A percentile compares a stretch with the other conserved stretches of the same genome.
phyloP scores from a whole-genome alignment of 2,797 vertebrate species.

The Taenioides sp. region DNA sequence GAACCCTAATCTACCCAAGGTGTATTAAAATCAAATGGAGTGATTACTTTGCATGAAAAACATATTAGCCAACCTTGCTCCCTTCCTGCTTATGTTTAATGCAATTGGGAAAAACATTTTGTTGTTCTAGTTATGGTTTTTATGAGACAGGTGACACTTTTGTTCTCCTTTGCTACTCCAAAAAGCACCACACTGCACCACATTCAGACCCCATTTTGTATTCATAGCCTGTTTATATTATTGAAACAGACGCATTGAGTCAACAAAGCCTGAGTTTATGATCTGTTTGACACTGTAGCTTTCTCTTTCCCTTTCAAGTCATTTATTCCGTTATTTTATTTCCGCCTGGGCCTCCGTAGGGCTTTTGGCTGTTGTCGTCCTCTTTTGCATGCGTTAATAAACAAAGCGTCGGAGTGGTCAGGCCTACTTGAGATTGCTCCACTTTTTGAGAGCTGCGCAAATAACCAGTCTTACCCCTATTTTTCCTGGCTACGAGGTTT shows the following conservation, averaged over 20 bases:
- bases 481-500: slow-evolving; percentile 61
- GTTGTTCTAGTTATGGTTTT: not conserved
- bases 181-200: not conserved
- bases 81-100: no score
- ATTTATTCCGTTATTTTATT: slow-evolving; percentile 25
- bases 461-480: slow-evolving; percentile 40
- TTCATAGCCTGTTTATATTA: slow-evolving; percentile 16
- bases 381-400: slow-evolving; percentile 73
- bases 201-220: not conserved
- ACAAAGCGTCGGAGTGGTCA: slow-evolving; percentile 68
- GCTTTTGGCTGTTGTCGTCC: slow-evolving; percentile 52
- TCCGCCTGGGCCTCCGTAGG: slow-evolving; percentile 23
- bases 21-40: not conserved
- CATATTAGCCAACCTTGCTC: no score
- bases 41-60: not conserved
- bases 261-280: not conserved
- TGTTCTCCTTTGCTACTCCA: not conserved
- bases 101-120: not conserved
- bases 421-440: slow-evolving; percentile 76
- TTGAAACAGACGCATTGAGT: slow-evolving; percentile 7
- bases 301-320: slow-evolving; percentile 19
- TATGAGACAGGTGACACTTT: slow-evolving; percentile 21
- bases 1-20: not conserved
- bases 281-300: slow-evolving; percentile 9
- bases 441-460: slow-evolving; percentile 74